phyloP scores from a whole-genome alignment of 1,140 invertebrate species.

The Bombus pascuorum region DNA sequence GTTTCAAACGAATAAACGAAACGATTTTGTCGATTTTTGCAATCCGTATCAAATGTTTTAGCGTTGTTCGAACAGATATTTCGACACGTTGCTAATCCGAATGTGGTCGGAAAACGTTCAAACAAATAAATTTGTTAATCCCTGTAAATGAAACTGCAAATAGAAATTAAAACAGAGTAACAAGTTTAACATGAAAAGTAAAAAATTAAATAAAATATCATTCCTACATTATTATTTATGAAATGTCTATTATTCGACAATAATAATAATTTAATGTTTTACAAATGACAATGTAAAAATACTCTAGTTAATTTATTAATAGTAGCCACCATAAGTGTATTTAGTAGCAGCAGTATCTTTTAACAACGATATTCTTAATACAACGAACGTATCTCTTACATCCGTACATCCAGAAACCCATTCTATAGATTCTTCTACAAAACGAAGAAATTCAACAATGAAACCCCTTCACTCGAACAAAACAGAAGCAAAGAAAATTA shows the following conservation, averaged over 20 bases:
- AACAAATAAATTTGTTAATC: background rate
- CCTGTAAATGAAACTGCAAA: background rate
- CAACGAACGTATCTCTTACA: too few relatives aligned
- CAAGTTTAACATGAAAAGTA: background rate
- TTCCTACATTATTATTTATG: too few relatives aligned
- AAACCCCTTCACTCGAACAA: too few relatives aligned
- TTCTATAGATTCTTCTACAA: too few relatives aligned
- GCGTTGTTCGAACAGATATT: too few relatives aligned
- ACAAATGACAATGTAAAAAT: background rate
- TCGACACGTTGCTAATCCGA: background rate
- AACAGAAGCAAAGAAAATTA: background rate
- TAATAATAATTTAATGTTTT: background rate
- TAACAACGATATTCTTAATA: too few relatives aligned
- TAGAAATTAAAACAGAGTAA: too few relatives aligned
- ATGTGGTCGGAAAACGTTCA: background rate
- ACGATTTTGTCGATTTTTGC: background rate
- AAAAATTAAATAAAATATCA: background rate
- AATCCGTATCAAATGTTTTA: background rate
- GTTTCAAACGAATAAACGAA: conserved; percentile 11
- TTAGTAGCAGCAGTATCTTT: too few relatives aligned
- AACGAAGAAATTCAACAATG: too few relatives aligned
- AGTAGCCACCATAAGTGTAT: too few relatives aligned
- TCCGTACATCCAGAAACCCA: too few relatives aligned
- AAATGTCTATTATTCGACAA: too few relatives aligned
- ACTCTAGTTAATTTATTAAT: background rate